Evolutionary conservation across 2,888 invertebrate species (phyloP).

Genomic region (Myathropa florea): DNA sequence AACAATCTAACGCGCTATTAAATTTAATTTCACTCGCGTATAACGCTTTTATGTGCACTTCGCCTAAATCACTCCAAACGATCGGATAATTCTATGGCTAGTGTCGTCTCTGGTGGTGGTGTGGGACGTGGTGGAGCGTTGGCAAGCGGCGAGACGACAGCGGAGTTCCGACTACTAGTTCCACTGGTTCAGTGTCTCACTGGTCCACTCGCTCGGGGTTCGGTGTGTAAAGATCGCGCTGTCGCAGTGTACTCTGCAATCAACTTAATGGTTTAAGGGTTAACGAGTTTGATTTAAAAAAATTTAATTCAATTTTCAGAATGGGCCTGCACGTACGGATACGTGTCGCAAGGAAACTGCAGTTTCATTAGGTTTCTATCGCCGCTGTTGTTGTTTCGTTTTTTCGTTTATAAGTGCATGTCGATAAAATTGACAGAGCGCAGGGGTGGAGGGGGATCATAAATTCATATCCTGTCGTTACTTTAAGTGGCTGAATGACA

Average conservation of each 20-base stretch:
- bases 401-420: slow-evolving; percentile 6
- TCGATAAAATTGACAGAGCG: slow-evolving; percentile 29
- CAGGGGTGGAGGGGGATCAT: slow-evolving; percentile 13
- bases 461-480: slow-evolving; percentile 21
- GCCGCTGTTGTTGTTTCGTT: not conserved
- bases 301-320: slow-evolving; percentile 56
- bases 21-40: slow-evolving; percentile 57
- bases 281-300: slow-evolving; percentile 64
- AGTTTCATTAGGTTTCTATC: slow-evolving; percentile 1
- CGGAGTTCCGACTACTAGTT: slow-evolving; percentile 4
- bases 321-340: not conserved
- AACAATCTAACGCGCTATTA: slow-evolving; percentile 64
- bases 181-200: not conserved
- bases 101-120: not conserved
- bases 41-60: slow-evolving; percentile 31
- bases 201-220: not conserved
- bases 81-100: slow-evolving; percentile 35
- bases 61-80: slow-evolving; percentile 37
- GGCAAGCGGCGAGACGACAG: not conserved
- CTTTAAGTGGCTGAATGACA: not conserved
- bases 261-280: slow-evolving; percentile 65
- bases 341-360: slow-evolving; percentile 34
- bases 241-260: slow-evolving; percentile 29
- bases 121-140: not conserved
- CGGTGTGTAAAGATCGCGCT: slow-evolving; percentile 30